Percentiles rank a stretch among this genome's conserved stretches.
Evolutionary conservation across 2,113 vertebrate genomes (phyloP).

Genomic region (Nestor notabilis): DNA sequence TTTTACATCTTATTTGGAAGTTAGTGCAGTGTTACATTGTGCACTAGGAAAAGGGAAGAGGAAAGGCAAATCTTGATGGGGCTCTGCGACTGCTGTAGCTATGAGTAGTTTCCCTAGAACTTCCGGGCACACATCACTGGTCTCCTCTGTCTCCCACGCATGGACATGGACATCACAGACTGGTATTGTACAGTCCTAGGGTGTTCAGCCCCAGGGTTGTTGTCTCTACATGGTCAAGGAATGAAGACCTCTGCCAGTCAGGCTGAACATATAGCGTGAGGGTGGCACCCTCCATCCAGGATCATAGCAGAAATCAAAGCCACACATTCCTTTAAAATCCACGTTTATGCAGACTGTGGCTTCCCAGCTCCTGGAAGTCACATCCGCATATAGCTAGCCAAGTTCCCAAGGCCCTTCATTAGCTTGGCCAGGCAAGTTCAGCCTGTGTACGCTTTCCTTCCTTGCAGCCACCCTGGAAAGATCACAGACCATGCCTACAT

Average conservation of each 20-base stretch:
- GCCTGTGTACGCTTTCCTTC: not conserved
- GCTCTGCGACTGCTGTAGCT: not conserved
- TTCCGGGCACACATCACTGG: not conserved
- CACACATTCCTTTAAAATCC: not conserved
- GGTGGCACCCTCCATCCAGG: not conserved
- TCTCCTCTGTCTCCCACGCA: not conserved
- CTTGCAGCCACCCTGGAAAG: not conserved
- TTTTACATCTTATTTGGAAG: constrained; percentile 18
- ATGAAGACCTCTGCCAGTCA: not conserved
- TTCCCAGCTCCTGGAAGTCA: not conserved
- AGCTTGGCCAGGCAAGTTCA: not conserved
- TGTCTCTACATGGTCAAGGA: not conserved
- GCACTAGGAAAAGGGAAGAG: not conserved
- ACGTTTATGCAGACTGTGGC: not conserved
- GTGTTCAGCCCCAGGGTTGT: not conserved
- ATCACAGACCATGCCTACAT: not conserved
- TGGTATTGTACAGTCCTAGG: not conserved
- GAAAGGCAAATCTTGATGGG: not conserved
- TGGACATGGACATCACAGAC: not conserved
- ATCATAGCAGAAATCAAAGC: not conserved
- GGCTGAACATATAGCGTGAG: not conserved
- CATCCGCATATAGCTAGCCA: not conserved
- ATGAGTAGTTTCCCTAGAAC: not conserved
- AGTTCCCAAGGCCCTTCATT: not conserved
- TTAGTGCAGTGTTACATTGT: not conserved